A percentile compares a stretch with the other conserved stretches of the same genome.
Evolutionary conservation across 2,888 invertebrate genomes (phyloP).

Genomic region (Reticulitermes lucifugus): DNA sequence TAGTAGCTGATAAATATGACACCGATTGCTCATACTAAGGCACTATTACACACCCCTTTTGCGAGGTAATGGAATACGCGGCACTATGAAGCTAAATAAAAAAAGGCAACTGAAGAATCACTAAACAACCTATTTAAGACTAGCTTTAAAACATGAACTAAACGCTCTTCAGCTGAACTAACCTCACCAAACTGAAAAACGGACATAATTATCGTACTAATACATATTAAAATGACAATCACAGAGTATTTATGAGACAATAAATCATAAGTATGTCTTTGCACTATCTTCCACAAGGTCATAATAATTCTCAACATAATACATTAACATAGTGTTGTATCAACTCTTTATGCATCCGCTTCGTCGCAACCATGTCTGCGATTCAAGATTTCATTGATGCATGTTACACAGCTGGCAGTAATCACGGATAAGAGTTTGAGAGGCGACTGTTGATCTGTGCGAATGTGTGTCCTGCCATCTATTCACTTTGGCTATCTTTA

Average conservation of each 20-base stretch:
- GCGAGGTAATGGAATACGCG: background rate
- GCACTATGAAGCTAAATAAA: background rate
- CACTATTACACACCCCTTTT: no score
- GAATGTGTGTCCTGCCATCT: no score
- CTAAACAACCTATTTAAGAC: background rate
- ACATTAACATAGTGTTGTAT: background rate
- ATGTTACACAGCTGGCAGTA: no score
- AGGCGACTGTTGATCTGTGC: no score
- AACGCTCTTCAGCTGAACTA: slow-evolving; percentile 53
- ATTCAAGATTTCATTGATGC: no score
- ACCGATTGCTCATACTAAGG: no score
- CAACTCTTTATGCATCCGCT: background rate
- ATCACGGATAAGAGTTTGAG: no score
- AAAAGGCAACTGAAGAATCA: background rate
- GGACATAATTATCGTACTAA: slow-evolving; percentile 62
- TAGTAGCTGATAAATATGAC: no score
- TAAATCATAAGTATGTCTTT: slow-evolving; percentile 64
- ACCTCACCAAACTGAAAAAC: slow-evolving; percentile 65
- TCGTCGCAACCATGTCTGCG: background rate
- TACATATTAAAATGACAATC: slow-evolving; percentile 61
- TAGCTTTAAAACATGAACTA: background rate
- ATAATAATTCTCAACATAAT: slow-evolving; percentile 55
- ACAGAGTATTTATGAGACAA: slow-evolving; percentile 64
- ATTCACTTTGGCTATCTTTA: no score
- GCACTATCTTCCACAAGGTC: slow-evolving; percentile 64